Evolutionary conservation across 1,140 invertebrate genomes (phyloP), one percentile per base, ranked within the genome.

Genomic region (Stenopsyche tienmushanensis): DNA sequence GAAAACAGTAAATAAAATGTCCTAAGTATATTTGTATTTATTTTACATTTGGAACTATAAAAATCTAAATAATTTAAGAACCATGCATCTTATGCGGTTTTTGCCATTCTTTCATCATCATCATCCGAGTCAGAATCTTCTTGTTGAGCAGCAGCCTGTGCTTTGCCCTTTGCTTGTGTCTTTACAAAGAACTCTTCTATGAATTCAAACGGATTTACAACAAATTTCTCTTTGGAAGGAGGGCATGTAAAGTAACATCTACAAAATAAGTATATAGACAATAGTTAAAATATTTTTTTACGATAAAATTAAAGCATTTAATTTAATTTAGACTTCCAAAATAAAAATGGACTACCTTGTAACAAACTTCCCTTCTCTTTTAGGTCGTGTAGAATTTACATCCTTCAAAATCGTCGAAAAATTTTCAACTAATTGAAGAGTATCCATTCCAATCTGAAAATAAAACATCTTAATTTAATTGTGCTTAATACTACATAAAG

Each of bases 401-500:
- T 90, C 85, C 64, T 84, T 78, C 17, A 93, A 60, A 50, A 91
- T 63, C 0, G 78, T 73, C 42, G 72, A 72, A 69, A 92, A 83
- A 74, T 94, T 94, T 67, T 86, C 87, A 73, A 88, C 87, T 45
- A 93, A 78, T 39, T 88, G 78, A 64, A 85, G 77, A 1, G 71
- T 69, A 7, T 88, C 83, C 90, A 93, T 93, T 70, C 87, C 76
- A 23, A 93, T 72, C 87, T 90, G 71, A 69, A 83, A 83, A 53
- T 49, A 52, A 54, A 58, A 55, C 24, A 39, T 42, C n/a, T 64
- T 47, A 34, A 58, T 29, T n/a, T n/a, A n/a, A n/a, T n/a, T n/a
- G n/a, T n/a, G n/a, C n/a, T n/a, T n/a, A n/a, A n/a, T n/a, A n/a
- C n/a, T n/a, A n/a, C n/a, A n/a, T n/a, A n/a, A n/a, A n/a, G n/a